Percentiles rank a stretch among this genome's conserved stretches.
Conservation (phyloP, 2,888 invertebrate genomes). For the Noctuana brunneofusca region DNA sequence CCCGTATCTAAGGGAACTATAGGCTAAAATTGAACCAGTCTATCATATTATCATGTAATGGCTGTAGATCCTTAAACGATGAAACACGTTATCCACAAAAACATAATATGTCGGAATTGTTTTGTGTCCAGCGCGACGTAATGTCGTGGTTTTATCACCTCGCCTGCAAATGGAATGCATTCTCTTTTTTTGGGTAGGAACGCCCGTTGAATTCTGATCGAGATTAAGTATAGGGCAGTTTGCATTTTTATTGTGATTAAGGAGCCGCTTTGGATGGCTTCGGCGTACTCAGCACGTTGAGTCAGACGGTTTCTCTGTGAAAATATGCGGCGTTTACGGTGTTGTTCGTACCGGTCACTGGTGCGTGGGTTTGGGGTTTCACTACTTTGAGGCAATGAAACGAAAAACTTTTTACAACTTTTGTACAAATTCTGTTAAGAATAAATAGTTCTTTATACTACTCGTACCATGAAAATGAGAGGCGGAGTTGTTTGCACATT, state of each 20-base stretch:
- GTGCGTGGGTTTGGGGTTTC: background rate
- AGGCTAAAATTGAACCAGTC: no score
- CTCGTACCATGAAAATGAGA: no score
- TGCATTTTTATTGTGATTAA: constrained; percentile 37
- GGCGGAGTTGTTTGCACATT: no score
- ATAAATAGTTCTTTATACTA: no score
- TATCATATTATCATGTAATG: no score
- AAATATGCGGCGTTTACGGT: constrained; percentile 15
- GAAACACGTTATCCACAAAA: background rate
- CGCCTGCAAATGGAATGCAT: constrained; percentile 47
- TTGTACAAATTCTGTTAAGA: no score
- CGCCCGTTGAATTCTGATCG: constrained; percentile 39
- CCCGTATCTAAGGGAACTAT: no score
- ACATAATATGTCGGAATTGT: background rate
- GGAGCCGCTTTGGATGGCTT: constrained; percentile 34
- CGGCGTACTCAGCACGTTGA: constrained; percentile 24
- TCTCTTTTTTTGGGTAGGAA: constrained; percentile 31
- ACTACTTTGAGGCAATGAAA: no score
- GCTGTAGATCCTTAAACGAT: no score
- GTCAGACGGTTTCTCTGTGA: constrained; percentile 26
- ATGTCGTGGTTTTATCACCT: constrained; percentile 48
- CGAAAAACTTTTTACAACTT: background rate
- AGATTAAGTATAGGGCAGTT: constrained; percentile 37
- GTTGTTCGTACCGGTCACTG: background rate
- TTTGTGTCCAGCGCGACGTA: constrained; percentile 29